Base-by-base conservation (phyloP, 2,888 invertebrate genomes). In the Alcis repandata region DNA sequence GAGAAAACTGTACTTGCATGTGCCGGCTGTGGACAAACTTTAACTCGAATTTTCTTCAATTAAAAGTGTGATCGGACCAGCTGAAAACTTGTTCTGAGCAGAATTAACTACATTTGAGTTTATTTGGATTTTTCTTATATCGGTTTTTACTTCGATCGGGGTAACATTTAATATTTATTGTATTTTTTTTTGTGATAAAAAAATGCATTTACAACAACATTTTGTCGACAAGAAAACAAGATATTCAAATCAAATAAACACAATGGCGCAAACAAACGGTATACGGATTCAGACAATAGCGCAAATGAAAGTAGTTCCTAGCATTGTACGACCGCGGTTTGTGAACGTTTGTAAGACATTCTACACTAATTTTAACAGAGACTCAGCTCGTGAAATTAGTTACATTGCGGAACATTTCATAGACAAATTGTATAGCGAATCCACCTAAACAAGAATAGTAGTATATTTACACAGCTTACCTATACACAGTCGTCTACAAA, bases 291-390 rank as follows among this genome's bases (percentile, higher is more conserved):
- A 64, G 61, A 72, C 69, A 70, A 69, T 66, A 59, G 59, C 57
- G 48, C 61, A 67, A 61, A 70, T 70, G 61, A 67, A 70, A 69
- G 63, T 65, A 60, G 56, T 63, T 67, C 59, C 52, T 59, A 53
- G 57, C 48, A 61, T 56, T 67, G 59, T 60, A 48, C 56, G 56
- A 57, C 51, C 43, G 60, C 27, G 59, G 59, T 41, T 33, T 69
- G 63, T 61, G 49, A 65, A 63, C 65, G 17, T 27, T 67, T 66
- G 59, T 60, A 45, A 45, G 13, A 38, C 33, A 9, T 19, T 19
- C 6, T 33, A 32, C 11, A 48, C n/a, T 41, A 9, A 51, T 20
- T 13, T 20, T 10, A 10, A 4, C 59, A 59, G 59, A 52, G 41
- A 11, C 1, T 4, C 20, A 51, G 15, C 41, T 43, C 17, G 41